Conservation (phyloP, 1,140 invertebrate species). For the Ganaspis sp. region DNA sequence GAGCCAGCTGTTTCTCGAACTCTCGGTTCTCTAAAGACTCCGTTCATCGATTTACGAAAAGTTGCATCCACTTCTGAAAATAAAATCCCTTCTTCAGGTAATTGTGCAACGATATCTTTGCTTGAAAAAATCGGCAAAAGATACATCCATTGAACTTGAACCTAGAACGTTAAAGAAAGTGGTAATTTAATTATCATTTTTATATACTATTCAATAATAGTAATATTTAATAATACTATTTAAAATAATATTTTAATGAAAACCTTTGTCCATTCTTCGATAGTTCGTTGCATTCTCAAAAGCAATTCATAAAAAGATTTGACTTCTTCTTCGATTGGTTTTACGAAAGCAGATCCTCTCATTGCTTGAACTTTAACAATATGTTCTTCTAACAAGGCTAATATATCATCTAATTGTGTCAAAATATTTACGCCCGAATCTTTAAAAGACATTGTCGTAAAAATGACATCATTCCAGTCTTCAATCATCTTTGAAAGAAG, state of each 20-base stretch:
- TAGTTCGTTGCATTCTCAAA: conserved; percentile 84
- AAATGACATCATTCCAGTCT: conserved; percentile 89
- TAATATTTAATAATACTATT: conserved; percentile 25
- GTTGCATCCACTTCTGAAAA: conserved; percentile 86
- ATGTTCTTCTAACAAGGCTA: conserved; percentile 91
- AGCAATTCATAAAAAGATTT: conserved; percentile 90
- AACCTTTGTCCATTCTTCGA: conserved; percentile 93
- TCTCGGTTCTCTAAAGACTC: conserved; percentile 83
- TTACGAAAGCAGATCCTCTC: conserved; percentile 93
- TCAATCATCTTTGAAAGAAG: conserved; percentile 88
- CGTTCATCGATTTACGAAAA: conserved; percentile 88
- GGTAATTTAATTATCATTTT: conserved; percentile 34
- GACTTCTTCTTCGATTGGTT: conserved; percentile 89
- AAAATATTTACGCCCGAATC: conserved; percentile 88
- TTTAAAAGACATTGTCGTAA: conserved; percentile 84
- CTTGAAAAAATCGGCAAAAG: conserved; percentile 95
- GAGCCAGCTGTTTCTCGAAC: conserved; percentile 86
- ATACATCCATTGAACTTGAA: conserved; percentile 93
- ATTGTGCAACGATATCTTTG: conserved; percentile 94
- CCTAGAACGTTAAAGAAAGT: conserved; percentile 52
- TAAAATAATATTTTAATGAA: neutral
- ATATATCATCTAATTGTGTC: conserved; percentile 89
- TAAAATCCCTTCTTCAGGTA: conserved; percentile 91
- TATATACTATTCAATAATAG: neutral
- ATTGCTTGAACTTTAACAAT: conserved; percentile 89